phyloP scores from a whole-genome alignment of 1,140 invertebrate species.

The Lepidostoma basale region DNA sequence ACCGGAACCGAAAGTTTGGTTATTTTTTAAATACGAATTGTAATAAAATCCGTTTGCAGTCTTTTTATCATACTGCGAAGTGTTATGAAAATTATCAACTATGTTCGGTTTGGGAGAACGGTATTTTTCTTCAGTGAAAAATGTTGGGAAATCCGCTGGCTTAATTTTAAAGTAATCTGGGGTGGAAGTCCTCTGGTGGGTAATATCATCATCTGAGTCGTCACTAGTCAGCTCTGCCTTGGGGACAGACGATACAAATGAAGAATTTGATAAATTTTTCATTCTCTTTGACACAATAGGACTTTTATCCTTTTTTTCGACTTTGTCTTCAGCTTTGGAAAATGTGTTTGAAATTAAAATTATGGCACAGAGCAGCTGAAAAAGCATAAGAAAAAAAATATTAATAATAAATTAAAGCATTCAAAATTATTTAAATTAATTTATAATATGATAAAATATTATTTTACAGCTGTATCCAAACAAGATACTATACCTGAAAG shows the following conservation, averaged over 20 bases:
- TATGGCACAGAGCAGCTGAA: background rate
- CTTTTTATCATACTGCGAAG: constrained; percentile 14
- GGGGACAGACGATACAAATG: background rate
- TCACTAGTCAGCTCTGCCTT: constrained; percentile 23
- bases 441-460: background rate
- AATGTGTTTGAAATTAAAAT: constrained; percentile 17
- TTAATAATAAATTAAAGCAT: constrained; percentile 16
- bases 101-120: background rate
- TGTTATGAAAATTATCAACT: background rate
- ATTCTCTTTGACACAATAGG: constrained; percentile 17
- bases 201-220: constrained; percentile 26
- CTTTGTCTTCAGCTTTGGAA: constrained; percentile 14
- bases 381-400: constrained; percentile 12
- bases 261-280: constrained; percentile 29
- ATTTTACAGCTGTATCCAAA: no score
- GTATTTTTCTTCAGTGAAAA: background rate
- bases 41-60: background rate
- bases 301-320: background rate
- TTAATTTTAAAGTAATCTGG: constrained; percentile 4
- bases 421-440: background rate
- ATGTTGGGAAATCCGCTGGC: background rate
- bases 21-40: background rate
- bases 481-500: constrained; percentile 31
- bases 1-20: background rate
- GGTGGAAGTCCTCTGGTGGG: background rate